These are phyloP conservation scores for Cliona cf. orientalis DNA, from an alignment of 37 sponge, comb jelly and placozoan species.

Conservation along the genomic window DNA sequence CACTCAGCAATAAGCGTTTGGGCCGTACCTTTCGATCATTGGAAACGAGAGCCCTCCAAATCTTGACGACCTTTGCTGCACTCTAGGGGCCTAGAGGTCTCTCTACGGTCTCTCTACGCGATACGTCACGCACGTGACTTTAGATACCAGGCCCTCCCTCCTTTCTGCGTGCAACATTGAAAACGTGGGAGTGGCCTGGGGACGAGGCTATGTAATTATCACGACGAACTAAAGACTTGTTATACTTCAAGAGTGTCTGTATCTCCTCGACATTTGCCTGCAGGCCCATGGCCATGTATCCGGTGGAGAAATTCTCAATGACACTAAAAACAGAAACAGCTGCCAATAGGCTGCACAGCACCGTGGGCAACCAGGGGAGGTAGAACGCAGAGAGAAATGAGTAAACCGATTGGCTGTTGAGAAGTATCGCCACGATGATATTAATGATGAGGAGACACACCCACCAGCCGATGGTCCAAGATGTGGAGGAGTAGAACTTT, in stretches of 20 bases:
- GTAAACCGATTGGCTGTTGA: background rate
- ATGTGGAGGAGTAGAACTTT: background rate
- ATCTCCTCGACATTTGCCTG: slow-evolving; percentile 25
- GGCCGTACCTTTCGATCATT: too few relatives aligned
- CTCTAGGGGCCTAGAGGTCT: too few relatives aligned
- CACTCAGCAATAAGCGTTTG: too few relatives aligned
- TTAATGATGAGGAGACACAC: background rate
- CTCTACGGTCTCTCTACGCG: too few relatives aligned
- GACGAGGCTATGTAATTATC: too few relatives aligned
- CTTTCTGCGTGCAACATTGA: too few relatives aligned
- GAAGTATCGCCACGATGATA: background rate
- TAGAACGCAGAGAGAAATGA: background rate
- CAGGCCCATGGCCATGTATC: slow-evolving; percentile 5
- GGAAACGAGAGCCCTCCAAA: too few relatives aligned
- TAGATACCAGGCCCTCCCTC: too few relatives aligned
- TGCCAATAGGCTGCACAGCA: background rate
- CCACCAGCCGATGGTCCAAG: background rate
- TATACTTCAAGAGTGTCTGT: background rate
- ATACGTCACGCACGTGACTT: too few relatives aligned
- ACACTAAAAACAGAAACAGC: slow-evolving; percentile 3
- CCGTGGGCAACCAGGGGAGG: slow-evolving; percentile 2
- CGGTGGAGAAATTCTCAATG: background rate
- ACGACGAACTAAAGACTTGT: background rate
- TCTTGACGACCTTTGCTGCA: background rate
- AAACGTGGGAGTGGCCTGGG: too few relatives aligned